Base-by-base conservation (phyloP, 2,888 invertebrate species). In the Caenorhabditis afra region DNA sequence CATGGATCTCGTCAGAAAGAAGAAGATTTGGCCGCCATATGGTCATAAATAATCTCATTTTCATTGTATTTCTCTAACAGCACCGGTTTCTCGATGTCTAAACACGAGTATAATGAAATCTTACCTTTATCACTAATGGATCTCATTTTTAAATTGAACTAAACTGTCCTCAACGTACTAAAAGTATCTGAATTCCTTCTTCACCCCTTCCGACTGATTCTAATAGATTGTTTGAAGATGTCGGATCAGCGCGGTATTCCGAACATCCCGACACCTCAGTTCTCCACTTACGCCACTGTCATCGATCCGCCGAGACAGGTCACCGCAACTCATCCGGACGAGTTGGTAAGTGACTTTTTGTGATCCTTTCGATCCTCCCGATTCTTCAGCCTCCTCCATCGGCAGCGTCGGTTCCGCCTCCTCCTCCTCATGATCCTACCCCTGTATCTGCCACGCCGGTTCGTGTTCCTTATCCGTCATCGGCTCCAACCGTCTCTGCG, bases 21-120 rank as follows among this genome's bases (percentile, higher is more conserved):
- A 87, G 39, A 87, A 88, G 70, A 71, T 89, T 11, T 89, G 86
- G 74, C 89, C 89, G 1, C 85, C 86, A 0, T 81, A 81, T 39
- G 81, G 85, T 14, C 39, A 59, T 10, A 50, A 62, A 35, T 41
- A 41, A 41, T 59, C 29, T n/a, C 11, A 67, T 8, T 5, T 29
- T 29, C 29, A 5, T 29, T 29, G 29, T n/a, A 22, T 39, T 49
- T 61, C n/a, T 37, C 47, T 41, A 14, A 14, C 55, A 44, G 7
- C 29, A 29, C 29, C 29, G 29, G 29, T 29, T 29, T 29, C 29
- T 29, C 29, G 29, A 29, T 29, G 29, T 7, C 12, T 8, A 41
- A 52, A 57, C n/a, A 45, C 20, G 20, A 29, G 7, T 39, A 14
- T 11, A 23, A 23, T 45, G 29, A 49, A 64, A 52, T 58, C 16